phyloP scores from a whole-genome alignment of 2,888 invertebrate species.

The Pachymerium ferrugineum region DNA sequence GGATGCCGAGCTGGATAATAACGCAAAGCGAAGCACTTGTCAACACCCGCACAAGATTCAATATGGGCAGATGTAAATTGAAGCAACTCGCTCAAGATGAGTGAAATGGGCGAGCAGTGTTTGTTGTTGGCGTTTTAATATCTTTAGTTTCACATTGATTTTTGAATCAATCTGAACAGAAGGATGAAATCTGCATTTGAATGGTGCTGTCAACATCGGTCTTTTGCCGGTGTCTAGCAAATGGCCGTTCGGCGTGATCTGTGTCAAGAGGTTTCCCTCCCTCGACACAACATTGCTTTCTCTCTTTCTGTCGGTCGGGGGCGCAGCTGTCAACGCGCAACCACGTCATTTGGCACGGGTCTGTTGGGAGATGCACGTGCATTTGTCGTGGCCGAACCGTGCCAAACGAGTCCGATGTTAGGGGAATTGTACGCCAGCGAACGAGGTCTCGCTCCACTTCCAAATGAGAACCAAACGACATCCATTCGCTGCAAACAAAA shows the following conservation, averaged over 20 bases:
- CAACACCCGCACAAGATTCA: conserved; percentile 2
- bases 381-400: conserved; percentile 13
- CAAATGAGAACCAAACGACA: background rate
- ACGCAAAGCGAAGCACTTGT: conserved; percentile 3
- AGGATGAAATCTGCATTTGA: conserved; percentile 8
- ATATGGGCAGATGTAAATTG: conserved; percentile 9
- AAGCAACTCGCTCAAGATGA: conserved; percentile 1
- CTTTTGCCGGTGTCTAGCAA: background rate
- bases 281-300: conserved; percentile 13
- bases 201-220: conserved; percentile 13
- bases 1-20: background rate
- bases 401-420: background rate
- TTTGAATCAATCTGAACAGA: background rate
- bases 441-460: conserved; percentile 8
- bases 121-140: background rate
- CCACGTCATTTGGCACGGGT: conserved; percentile 2
- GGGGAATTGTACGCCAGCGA: background rate
- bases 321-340: conserved; percentile 7
- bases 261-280: conserved; percentile 13
- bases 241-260: conserved; percentile 9
- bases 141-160: background rate
- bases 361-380: background rate
- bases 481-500: background rate
- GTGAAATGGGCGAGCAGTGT: background rate
- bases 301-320: conserved; percentile 11